Base-by-base conservation (phyloP, 2,888 invertebrate species). In the Oligia fasciuncula region DNA sequence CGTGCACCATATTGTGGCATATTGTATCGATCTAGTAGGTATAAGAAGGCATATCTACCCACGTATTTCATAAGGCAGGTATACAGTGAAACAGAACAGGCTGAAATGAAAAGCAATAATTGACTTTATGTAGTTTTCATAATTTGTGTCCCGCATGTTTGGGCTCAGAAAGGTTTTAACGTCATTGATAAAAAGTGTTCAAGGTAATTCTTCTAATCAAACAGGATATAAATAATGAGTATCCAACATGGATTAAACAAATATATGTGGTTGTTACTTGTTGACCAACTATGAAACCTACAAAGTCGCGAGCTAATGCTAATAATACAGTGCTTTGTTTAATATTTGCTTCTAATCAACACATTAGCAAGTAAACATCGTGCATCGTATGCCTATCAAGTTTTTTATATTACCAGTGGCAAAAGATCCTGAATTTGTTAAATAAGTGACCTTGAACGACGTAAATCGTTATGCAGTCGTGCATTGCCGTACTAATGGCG, bases 381-480 rank as follows among this genome's bases (percentile, higher is more conserved):
- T 68, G 73, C 66, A 81, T 76, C 76, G 49, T 68, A 43, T 68
- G 65, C 62, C 73, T 72, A 80, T 77, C 43, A 76, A 82, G 77
- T 51, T 82, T 85, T 76, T 71, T 71, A 63, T 68, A 73, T 80
- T 73, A 77, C 29, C 72, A 67, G 77, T 66, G 9, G 68, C 40
- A 72, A 71, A 84, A 68, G 74, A 73, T 77, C 77, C 63, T 83
- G 80, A 80, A 80, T 81, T 84, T 81, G 74, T 75, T 81, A 74
- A 49, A 83, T 74, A 78, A 75, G 66, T 63, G 85, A 85, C 90
- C 88, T 86, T 89, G 88, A 84, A 82, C 76, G 60, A 74, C 62
- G 76, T 82, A 71, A 89, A 90, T 88, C 88, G 84, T 87, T 89
- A 89, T 84, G 86, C 85, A 86, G 85, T 87, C 86, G 86, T 90